Base-by-base conservation (phyloP, 2,113 vertebrate species). In the Ceratotherium simum region DNA sequence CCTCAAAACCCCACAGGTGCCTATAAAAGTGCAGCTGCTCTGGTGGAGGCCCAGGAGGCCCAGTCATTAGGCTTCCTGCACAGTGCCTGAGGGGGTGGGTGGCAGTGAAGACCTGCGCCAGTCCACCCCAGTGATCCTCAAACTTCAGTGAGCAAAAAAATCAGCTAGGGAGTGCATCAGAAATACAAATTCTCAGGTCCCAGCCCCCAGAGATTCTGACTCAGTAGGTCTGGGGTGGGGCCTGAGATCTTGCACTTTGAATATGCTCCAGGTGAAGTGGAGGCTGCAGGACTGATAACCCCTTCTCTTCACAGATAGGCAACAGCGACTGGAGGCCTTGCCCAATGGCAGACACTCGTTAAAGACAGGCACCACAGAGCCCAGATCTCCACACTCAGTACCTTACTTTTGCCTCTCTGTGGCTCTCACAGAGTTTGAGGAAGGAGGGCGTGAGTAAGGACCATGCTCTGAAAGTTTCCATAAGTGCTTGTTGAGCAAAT, bases 361-460 rank as follows among this genome's bases (percentile, higher is more conserved):
- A 36, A 1, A 2, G 42, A 58, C 31, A 82, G 72, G 10, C 42
- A 33, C 17, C 27, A 4, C 0, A 9, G 16, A 67, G n/a, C 33
- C 70, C 90, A 39, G 6, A 1, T 42, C 42, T 27, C 29, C n/a
- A 6, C 18, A 56, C 51, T n/a, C 27, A 18, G 48, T 67, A 21
- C 31, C 25, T 36, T 8, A 20, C 14, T 29, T 33, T 18, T 2
- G 33, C 2, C 9, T 39, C 27, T 1, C 31, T 2, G 0, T 1
- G 3, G 65, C 33, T 75, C 36, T 76, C 10, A 5, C 4, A 39
- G 62, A 67, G 42, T 65, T 11, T 70, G 62, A 89, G 31, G 73
- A 70, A 79, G 70, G 33, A 56, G 13, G 29, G 18, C 13, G 14
- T 54, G 51, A 54, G 51, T 2, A 54, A 54, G 51, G 51, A 51